These are phyloP conservation scores for Anthoscopus minutus DNA, from an alignment of 2,113 vertebrate species.

Conservation along the genomic window DNA sequence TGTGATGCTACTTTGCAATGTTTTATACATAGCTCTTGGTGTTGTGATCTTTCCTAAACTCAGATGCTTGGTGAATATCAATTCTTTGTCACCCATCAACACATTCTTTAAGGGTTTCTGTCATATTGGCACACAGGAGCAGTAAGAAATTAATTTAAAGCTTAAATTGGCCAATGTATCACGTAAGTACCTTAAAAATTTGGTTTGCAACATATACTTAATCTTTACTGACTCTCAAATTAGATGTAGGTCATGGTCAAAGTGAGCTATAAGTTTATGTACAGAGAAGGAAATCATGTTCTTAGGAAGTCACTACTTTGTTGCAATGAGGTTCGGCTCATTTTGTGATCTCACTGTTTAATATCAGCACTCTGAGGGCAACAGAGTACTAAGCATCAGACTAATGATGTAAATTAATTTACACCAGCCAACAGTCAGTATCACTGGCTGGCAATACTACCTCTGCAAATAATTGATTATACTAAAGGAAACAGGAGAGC, in stretches of 20 bases:
- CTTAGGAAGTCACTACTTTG: not conserved
- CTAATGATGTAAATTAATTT: not conserved
- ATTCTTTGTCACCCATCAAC: not conserved
- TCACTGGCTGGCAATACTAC: not conserved
- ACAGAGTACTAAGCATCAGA: not conserved
- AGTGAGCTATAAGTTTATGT: not conserved
- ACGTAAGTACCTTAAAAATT: not conserved
- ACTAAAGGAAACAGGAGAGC: not conserved
- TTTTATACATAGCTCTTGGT: not conserved
- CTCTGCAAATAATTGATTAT: not conserved
- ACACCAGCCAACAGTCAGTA: not conserved
- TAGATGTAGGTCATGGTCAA: not conserved
- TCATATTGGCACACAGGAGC: not conserved
- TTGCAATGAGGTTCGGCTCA: not conserved
- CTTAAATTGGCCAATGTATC: not conserved
- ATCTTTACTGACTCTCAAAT: not conserved
- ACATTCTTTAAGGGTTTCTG: not conserved
- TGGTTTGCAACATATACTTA: not conserved
- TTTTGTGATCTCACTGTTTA: not conserved
- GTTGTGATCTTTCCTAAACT: not conserved
- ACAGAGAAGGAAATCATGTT: not conserved
- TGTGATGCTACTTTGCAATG: not conserved
- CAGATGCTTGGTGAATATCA: not conserved
- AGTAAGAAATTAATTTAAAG: not conserved
- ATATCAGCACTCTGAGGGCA: not conserved